Evolutionary conservation across 2,797 vertebrate genomes (phyloP).

Genomic region (Neomorphus geoffroyi): DNA sequence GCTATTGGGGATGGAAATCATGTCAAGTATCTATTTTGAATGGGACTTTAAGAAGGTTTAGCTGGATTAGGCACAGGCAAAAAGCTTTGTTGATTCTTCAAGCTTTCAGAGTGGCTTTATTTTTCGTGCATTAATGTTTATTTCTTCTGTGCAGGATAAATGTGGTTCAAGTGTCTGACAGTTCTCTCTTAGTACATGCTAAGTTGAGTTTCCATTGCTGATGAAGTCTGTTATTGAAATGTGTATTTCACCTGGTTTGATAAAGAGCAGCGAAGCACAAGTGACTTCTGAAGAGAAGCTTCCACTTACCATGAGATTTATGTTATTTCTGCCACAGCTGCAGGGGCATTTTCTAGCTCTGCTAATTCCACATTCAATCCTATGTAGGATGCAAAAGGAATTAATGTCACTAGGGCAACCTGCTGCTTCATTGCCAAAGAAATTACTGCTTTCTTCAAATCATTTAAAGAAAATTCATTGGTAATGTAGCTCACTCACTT

Average conservation of each 20-base stretch:
- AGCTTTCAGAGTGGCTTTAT: conserved; percentile 27
- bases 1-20: neutral
- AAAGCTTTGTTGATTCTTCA: conserved; percentile 41
- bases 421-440: conserved; percentile 16
- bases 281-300: neutral
- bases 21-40: neutral
- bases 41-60: conserved; percentile 38
- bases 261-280: neutral
- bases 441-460: conserved; percentile 31
- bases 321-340: conserved; percentile 13
- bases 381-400: neutral
- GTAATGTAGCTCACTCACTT: neutral
- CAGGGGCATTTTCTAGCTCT: neutral
- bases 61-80: conserved; percentile 30
- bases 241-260: neutral
- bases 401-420: conserved; percentile 37
- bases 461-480: neutral
- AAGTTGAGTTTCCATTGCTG: conserved; percentile 1
- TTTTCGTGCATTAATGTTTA: conserved; percentile 36
- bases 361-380: conserved; percentile 3
- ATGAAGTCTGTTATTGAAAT: neutral
- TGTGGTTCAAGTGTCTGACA: neutral
- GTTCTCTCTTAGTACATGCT: neutral
- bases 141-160: neutral
- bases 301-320: neutral